Evolutionary conservation across 2,888 invertebrate species (phyloP).

Genomic region (Caenorhabditis virilis): DNA sequence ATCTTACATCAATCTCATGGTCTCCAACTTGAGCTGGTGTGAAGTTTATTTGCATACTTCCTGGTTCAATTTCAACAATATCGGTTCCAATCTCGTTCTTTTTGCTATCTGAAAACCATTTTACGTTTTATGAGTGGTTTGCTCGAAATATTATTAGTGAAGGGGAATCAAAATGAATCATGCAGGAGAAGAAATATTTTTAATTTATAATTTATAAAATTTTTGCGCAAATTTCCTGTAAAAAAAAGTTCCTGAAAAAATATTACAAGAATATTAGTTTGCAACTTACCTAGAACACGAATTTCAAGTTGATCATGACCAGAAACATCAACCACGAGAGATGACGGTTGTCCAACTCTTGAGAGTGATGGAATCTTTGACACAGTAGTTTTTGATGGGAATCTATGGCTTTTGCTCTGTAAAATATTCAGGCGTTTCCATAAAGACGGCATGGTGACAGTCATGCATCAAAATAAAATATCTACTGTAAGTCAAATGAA

Average conservation of each 20-base stretch:
- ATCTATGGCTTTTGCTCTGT: constrained; percentile 44
- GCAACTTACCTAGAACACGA: constrained; percentile 52
- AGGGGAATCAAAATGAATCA: constrained; percentile 2
- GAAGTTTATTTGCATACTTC: constrained; percentile 77
- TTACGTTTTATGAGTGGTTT: constrained; percentile 7
- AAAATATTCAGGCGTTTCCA: constrained; percentile 2
- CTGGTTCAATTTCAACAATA: constrained; percentile 56
- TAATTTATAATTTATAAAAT: not conserved
- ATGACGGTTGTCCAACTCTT: constrained; percentile 62
- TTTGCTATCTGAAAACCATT: constrained; percentile 49
- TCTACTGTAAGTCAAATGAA: no score
- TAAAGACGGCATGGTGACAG: no score
- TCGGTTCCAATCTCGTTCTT: constrained; percentile 53
- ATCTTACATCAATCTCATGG: constrained; percentile 69
- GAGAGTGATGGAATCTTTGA: constrained; percentile 62
- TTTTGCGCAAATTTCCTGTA: no score
- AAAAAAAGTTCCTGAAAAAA: constrained; percentile 6
- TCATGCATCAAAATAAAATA: no score
- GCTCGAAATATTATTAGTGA: constrained; percentile 4
- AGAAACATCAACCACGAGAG: constrained; percentile 53
- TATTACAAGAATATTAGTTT: constrained; percentile 6
- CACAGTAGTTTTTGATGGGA: constrained; percentile 53
- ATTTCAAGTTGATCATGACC: constrained; percentile 58
- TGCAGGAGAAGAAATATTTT: not conserved
- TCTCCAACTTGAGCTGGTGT: constrained; percentile 85